These are phyloP conservation scores for Lysandra coridon DNA, from an alignment of 2,888 invertebrate species.

Conservation along the genomic window DNA sequence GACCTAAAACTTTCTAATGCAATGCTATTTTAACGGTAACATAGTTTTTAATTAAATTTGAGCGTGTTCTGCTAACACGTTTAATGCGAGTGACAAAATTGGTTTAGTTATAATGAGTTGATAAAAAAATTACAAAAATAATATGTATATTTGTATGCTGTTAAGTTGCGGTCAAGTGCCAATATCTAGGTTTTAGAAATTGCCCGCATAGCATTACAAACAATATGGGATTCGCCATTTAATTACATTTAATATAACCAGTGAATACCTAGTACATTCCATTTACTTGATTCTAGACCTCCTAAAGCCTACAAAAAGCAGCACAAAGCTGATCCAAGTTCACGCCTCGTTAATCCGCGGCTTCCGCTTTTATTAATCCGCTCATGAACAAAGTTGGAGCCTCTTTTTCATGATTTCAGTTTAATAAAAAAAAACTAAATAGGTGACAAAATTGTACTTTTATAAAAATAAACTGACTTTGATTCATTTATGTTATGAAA, in stretches of 20 bases:
- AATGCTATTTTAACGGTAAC: neutral
- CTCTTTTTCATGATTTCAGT: neutral
- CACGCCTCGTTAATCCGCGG: neutral
- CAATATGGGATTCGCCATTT: neutral
- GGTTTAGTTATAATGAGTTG: neutral
- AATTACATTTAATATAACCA: neutral
- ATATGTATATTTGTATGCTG: no score
- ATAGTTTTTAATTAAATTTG: neutral
- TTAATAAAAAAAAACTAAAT: neutral
- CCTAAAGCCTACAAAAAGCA: neutral
- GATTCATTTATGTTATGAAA: no score
- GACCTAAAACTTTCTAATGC: neutral
- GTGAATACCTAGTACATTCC: neutral
- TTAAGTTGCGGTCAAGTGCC: no score
- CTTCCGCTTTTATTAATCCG: constrained; percentile 6
- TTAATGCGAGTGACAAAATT: neutral
- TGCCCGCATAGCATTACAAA: no score
- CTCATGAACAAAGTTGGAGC: neutral
- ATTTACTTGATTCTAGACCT: neutral
- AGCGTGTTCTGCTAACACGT: neutral
- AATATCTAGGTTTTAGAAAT: no score
- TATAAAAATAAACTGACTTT: no score
- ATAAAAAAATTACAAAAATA: no score
- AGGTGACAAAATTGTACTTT: no score
- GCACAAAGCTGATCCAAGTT: neutral